Conservation (phyloP, 2,113 vertebrate genomes). For the Campylomormyrus numenius region DNA sequence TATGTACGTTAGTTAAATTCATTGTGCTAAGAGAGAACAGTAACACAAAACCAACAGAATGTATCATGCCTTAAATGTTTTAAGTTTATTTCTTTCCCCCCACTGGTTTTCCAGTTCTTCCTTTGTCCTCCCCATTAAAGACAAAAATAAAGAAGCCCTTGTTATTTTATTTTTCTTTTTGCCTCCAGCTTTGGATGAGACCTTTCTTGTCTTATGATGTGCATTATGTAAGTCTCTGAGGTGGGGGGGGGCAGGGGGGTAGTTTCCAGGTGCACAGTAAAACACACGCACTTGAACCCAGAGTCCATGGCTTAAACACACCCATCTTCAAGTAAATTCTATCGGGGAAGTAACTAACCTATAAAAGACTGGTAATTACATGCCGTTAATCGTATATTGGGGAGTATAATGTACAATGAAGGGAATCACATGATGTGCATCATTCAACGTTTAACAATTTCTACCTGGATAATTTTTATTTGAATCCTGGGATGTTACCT, state of each 20-base stretch:
- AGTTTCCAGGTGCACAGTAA: background rate
- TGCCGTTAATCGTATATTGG: background rate
- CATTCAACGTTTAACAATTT: background rate
- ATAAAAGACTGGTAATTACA: background rate
- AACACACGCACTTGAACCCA: background rate
- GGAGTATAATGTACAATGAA: background rate
- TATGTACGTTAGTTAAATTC: background rate
- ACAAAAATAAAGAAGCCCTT: background rate
- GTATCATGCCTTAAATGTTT: conserved; percentile 4
- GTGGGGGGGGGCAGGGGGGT: background rate
- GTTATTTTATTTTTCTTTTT: background rate
- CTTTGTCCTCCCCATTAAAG: conserved; percentile 1
- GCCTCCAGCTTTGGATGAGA: background rate
- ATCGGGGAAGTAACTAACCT: background rate
- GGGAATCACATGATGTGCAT: background rate
- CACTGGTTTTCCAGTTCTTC: background rate
- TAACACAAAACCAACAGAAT: background rate
- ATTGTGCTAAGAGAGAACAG: background rate
- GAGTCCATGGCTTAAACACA: background rate
- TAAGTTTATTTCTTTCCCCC: too few species aligned
- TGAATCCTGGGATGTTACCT: background rate
- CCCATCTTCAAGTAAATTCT: background rate
- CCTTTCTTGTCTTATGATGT: background rate
- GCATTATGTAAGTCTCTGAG: background rate
- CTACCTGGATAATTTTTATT: background rate